Conservation (phyloP, 2,113 vertebrate species). For the Callipepla squamata region DNA sequence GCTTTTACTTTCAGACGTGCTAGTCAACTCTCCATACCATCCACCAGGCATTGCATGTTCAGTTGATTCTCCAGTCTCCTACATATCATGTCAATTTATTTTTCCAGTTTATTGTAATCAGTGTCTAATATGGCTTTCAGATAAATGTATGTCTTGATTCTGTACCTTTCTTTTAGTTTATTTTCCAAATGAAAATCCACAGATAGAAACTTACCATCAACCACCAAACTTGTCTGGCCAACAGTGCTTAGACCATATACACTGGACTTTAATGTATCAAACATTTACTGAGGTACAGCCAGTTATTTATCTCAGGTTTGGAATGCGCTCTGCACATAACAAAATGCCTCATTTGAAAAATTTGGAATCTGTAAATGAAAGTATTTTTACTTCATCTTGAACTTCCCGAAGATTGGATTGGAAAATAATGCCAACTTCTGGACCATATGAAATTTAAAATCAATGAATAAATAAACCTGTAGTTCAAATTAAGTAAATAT, state of each 20-base stretch:
- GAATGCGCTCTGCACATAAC: not conserved
- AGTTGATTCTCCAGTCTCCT: not conserved
- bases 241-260: not conserved
- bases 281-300: not conserved
- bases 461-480: not conserved
- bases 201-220: not conserved
- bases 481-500: not conserved
- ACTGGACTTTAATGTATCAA: not conserved
- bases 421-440: not conserved
- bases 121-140: not conserved
- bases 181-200: not conserved
- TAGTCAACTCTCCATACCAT: not conserved
- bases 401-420: not conserved
- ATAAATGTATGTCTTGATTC: not conserved
- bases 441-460: not conserved
- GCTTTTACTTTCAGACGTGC: not conserved
- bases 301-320: not conserved
- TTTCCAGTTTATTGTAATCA: not conserved
- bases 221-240: not conserved
- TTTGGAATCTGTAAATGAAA: not conserved
- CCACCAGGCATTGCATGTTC: not conserved
- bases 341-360: not conserved
- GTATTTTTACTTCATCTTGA: not conserved
- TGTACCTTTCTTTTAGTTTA: not conserved
- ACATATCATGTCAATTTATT: not conserved